A percentile compares a stretch with the other conserved stretches of the same genome.
Conservation (phyloP, 1,140 invertebrate species). For the Drosophila virilis region DNA sequence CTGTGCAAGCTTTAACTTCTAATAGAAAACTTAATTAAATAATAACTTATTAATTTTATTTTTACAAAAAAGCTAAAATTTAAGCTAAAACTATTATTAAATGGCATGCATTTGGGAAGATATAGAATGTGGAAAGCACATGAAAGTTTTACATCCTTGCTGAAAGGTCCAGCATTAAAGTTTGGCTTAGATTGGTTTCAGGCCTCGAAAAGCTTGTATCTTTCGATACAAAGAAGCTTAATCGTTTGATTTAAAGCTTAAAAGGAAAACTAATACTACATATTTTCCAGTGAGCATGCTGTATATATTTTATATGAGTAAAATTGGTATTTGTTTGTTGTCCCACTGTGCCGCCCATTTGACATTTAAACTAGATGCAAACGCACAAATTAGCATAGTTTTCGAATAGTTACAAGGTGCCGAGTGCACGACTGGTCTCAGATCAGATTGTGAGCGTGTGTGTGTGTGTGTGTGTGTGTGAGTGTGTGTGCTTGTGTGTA, state of each 20-base stretch:
- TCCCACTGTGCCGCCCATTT: constrained; percentile 54
- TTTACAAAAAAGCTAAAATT: no score
- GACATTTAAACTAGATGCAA: constrained; percentile 59
- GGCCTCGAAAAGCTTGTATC: not conserved
- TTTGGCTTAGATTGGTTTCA: not conserved
- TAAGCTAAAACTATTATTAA: no score
- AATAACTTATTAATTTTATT: no score
- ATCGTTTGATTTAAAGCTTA: no score
- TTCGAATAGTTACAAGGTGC: constrained; percentile 37
- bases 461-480: not conserved
- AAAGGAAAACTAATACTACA: no score
- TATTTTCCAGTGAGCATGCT: not conserved
- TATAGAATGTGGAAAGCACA: no score
- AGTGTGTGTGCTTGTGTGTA: not conserved
- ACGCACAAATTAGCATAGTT: constrained; percentile 73
- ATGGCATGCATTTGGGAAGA: no score
- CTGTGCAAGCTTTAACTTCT: no score
- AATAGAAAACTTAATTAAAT: no score
- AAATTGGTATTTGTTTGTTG: constrained; percentile 1
- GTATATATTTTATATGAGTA: not conserved
- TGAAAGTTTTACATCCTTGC: no score
- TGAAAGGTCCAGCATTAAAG: no score
- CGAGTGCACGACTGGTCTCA: constrained; percentile 56
- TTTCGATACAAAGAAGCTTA: no score
- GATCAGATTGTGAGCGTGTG: constrained; percentile 10